These are phyloP conservation scores for Clarias magur DNA, from an alignment of 2,113 vertebrate species.

Conservation along the genomic window DNA sequence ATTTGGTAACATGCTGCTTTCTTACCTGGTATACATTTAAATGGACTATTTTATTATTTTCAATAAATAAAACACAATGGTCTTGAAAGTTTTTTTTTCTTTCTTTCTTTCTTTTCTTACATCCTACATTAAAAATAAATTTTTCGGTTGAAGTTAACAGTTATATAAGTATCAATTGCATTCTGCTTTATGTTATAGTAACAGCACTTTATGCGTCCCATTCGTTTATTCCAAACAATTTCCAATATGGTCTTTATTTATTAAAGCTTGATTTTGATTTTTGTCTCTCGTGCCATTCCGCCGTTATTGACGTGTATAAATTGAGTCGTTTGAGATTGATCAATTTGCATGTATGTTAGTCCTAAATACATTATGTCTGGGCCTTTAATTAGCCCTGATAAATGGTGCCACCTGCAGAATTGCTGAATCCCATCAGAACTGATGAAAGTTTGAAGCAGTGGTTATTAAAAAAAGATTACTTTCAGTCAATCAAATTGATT, in stretches of 20 bases:
- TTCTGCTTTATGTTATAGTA: not conserved
- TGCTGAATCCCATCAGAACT: not conserved
- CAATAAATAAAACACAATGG: not conserved
- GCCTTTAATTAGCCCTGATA: not conserved
- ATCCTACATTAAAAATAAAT: not conserved
- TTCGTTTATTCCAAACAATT: not conserved
- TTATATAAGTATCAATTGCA: not conserved
- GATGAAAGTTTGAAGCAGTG: slow-evolving; percentile 9
- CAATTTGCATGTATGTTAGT: slow-evolving; percentile 15
- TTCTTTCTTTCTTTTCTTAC: not conserved
- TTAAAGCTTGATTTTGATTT: slow-evolving; percentile 19
- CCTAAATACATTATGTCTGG: slow-evolving; percentile 3
- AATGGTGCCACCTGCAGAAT: slow-evolving; percentile 22
- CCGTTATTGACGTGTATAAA: not conserved
- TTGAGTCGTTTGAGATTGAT: slow-evolving; percentile 7
- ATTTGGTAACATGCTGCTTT: not conserved
- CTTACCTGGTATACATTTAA: not conserved
- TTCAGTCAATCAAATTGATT: slow-evolving; percentile 33
- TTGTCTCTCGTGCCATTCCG: not conserved
- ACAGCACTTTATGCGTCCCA: not conserved
- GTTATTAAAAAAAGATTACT: slow-evolving; percentile 27
- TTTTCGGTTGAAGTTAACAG: not conserved
- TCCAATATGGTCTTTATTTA: not conserved
- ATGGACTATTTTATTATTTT: not conserved
- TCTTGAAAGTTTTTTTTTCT: not conserved